These are phyloP conservation scores for Chironomus striatipennis DNA, from an alignment of 1,140 invertebrate genomes.

Conservation along the genomic window DNA sequence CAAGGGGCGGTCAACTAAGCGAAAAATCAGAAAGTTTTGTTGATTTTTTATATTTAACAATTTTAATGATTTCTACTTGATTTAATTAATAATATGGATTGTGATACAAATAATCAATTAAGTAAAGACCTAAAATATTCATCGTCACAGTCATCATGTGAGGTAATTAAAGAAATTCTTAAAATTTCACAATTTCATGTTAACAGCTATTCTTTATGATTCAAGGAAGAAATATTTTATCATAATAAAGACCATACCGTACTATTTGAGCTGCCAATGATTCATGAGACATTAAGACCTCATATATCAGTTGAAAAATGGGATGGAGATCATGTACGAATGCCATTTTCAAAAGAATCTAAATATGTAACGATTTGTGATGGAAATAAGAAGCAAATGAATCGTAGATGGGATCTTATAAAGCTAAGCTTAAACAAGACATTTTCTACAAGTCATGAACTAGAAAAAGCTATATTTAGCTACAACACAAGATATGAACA, in stretches of 20 bases:
- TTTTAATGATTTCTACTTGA: no score
- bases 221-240: no score
- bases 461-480: slow-evolving; percentile 63
- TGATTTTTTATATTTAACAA: no score
- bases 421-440: slow-evolving; percentile 52
- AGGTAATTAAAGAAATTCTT: no score
- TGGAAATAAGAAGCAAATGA: slow-evolving; percentile 45
- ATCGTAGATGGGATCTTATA: slow-evolving; percentile 70
- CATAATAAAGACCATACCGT: slow-evolving; percentile 42
- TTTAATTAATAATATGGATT: no score
- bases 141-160: no score
- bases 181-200: no score
- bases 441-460: slow-evolving; percentile 57
- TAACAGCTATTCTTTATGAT: no score
- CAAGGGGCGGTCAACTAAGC: no score
- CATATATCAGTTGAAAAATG: slow-evolving; percentile 58
- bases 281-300: slow-evolving; percentile 50
- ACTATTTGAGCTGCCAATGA: slow-evolving; percentile 45
- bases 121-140: no score
- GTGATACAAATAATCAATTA: no score
- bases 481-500: slow-evolving; percentile 66
- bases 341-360: slow-evolving; percentile 73
- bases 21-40: no score
- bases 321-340: slow-evolving; percentile 70
- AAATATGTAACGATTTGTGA: slow-evolving; percentile 47